A percentile compares a stretch with the other conserved stretches of the same genome.
phyloP scores from a whole-genome alignment of 2,888 invertebrate genomes.

The Autographa pulchrina region DNA sequence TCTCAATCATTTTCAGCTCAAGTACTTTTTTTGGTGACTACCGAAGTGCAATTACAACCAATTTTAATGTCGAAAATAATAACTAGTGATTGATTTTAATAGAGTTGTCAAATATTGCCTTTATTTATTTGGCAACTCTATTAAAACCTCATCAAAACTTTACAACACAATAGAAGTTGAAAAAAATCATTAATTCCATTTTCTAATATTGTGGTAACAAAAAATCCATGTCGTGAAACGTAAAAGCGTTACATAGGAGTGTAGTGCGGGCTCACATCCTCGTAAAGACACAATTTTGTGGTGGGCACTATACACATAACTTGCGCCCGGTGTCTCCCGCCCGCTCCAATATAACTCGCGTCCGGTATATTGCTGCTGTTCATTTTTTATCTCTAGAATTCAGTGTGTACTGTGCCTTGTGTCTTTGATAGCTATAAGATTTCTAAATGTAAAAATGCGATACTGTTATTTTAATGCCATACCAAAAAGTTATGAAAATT shows the following conservation, averaged over 20 bases:
- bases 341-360: constrained; percentile 46
- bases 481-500: background rate
- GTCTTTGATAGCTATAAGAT: background rate
- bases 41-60: too few relatives aligned
- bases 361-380: constrained; percentile 36
- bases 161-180: too few relatives aligned
- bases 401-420: background rate
- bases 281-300: constrained; percentile 60
- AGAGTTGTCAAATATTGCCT: too few relatives aligned
- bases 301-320: constrained; percentile 63
- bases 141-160: too few relatives aligned
- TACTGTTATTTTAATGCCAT: background rate
- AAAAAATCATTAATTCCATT: background rate
- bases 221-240: constrained; percentile 25
- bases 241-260: constrained; percentile 28
- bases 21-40: too few relatives aligned
- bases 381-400: constrained; percentile 40
- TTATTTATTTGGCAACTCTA: too few relatives aligned
- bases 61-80: too few relatives aligned
- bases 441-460: background rate
- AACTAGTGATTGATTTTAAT: too few relatives aligned
- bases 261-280: constrained; percentile 34
- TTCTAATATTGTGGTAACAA: background rate
- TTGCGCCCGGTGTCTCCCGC: constrained; percentile 56
- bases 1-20: too few relatives aligned